Conservation (phyloP, 2,113 vertebrate genomes). For the Epinephelus cyanopodus region DNA sequence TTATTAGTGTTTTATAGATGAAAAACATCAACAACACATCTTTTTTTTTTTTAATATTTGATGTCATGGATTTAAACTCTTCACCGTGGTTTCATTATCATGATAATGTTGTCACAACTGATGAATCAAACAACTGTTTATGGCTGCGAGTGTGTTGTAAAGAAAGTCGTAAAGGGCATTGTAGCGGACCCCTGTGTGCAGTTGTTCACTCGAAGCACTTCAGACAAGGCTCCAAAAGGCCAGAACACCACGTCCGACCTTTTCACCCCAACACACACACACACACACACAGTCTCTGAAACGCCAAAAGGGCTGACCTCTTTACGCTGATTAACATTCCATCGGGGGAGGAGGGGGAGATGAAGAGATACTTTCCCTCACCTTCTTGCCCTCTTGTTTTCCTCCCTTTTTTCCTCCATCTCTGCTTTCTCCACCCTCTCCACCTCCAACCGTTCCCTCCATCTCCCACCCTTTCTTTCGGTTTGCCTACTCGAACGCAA, state of each 20-base stretch:
- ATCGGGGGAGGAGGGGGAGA: conserved; percentile 38
- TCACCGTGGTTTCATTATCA: background rate
- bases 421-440: background rate
- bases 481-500: conserved; percentile 24
- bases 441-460: too few relatives aligned
- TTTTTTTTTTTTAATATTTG: background rate
- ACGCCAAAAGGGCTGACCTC: conserved; percentile 70
- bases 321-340: conserved; percentile 81
- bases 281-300: conserved; percentile 28
- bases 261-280: conserved; percentile 65
- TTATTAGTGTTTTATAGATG: background rate
- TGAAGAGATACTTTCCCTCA: conserved; percentile 67
- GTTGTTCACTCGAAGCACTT: conserved; percentile 60
- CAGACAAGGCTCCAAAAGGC: conserved; percentile 58
- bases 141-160: conserved; percentile 28
- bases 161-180: conserved; percentile 46
- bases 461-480: conserved; percentile 3
- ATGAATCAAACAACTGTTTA: conserved; percentile 35
- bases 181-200: conserved; percentile 51
- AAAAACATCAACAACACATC: background rate
- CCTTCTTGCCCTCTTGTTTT: conserved; percentile 62
- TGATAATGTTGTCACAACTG: conserved; percentile 27
- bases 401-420: background rate
- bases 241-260: conserved; percentile 64
- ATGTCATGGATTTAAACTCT: background rate